phyloP scores from a whole-genome alignment of 2,888 invertebrate genomes.

The Esperia sulphurella region DNA sequence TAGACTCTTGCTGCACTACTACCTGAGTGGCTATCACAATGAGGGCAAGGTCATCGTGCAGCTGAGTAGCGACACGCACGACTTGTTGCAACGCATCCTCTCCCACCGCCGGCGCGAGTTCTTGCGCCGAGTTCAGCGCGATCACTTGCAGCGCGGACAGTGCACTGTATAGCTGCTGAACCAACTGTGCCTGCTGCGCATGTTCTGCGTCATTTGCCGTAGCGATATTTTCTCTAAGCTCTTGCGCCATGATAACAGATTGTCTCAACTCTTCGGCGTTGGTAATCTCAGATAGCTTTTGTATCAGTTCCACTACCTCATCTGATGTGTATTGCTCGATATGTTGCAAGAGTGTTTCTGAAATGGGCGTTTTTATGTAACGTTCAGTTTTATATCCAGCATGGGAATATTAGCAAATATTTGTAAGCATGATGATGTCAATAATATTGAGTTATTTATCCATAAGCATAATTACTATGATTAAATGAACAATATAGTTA shows the following conservation, averaged over 20 bases:
- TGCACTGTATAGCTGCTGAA: background rate
- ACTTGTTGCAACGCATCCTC: background rate
- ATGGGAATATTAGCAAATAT: background rate
- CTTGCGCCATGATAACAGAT: slow-evolving; percentile 11
- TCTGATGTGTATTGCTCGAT: slow-evolving; percentile 12
- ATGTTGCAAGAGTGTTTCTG: slow-evolving; percentile 13
- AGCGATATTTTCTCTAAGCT: too few relatives aligned
- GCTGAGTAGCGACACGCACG: background rate
- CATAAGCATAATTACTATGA: too few relatives aligned
- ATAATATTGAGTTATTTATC: background rate
- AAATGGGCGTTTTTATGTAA: background rate
- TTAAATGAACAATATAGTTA: too few relatives aligned
- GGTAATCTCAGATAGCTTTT: slow-evolving; percentile 3
- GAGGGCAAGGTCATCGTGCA: background rate
- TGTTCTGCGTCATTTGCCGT: slow-evolving; percentile 11
- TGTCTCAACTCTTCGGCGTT: slow-evolving; percentile 9
- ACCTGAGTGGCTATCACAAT: background rate
- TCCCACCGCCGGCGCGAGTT: background rate
- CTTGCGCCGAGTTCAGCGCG: background rate
- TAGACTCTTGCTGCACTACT: background rate
- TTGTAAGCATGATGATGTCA: background rate
- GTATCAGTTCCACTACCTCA: slow-evolving; percentile 4
- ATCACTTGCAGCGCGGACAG: background rate
- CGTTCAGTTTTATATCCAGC: background rate
- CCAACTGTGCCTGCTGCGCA: background rate